Evolutionary conservation across 2,113 vertebrate species (phyloP).

Genomic region (Gadus macrocephalus): DNA sequence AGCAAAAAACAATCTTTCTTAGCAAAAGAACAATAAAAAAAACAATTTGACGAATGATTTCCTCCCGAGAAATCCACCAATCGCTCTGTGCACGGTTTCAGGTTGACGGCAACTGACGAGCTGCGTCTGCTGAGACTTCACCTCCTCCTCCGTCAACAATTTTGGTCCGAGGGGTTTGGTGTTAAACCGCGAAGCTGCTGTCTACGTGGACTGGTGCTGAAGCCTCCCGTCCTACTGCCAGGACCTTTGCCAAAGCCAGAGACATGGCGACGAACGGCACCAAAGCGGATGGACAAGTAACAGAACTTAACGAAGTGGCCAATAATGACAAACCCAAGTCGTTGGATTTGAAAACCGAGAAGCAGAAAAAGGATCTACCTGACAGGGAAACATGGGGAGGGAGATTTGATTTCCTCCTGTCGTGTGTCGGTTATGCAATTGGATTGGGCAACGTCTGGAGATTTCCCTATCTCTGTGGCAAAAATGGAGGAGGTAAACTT

Average conservation of each 20-base stretch:
- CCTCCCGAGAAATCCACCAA: slow-evolving; percentile 36
- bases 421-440: slow-evolving; percentile 97
- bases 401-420: slow-evolving; percentile 97
- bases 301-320: slow-evolving; percentile 88
- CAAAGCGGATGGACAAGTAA: slow-evolving; percentile 91
- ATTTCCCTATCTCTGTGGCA: slow-evolving; percentile 96
- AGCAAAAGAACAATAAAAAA: neutral
- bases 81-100: slow-evolving; percentile 57
- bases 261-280: slow-evolving; percentile 93
- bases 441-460: slow-evolving; percentile 98
- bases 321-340: slow-evolving; percentile 91
- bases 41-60: slow-evolving; percentile 31
- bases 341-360: slow-evolving; percentile 88
- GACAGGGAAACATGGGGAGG: slow-evolving; percentile 93
- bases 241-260: slow-evolving; percentile 81
- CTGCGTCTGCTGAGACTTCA: slow-evolving; percentile 52
- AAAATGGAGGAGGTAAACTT: slow-evolving; percentile 92
- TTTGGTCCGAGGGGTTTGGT: slow-evolving; percentile 54
- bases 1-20: neutral
- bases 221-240: slow-evolving; percentile 75
- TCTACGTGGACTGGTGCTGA: slow-evolving; percentile 94
- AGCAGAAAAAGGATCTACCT: slow-evolving; percentile 82
- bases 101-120: slow-evolving; percentile 63
- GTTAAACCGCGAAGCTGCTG: slow-evolving; percentile 88
- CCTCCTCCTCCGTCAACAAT: slow-evolving; percentile 29